Evolutionary conservation across 2,113 vertebrate species (phyloP).

Genomic region (Mellivora capensis): DNA sequence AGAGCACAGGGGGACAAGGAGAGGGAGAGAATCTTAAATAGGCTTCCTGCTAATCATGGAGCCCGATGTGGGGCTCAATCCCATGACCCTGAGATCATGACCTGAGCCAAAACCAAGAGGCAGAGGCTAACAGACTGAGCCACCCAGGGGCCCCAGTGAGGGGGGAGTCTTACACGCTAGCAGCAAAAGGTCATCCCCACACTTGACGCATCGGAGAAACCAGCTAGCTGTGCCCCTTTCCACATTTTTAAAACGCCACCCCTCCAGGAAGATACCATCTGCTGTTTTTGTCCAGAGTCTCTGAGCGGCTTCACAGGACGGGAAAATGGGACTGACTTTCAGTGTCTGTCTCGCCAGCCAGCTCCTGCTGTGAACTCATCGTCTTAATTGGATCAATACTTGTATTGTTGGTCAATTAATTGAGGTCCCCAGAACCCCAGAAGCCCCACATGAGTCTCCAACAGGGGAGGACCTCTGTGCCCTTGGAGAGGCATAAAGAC

Average conservation of each 20-base stretch:
- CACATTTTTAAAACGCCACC: neutral
- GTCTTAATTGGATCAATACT: neutral
- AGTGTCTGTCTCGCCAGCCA: neutral
- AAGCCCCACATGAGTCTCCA: neutral
- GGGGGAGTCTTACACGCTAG: neutral
- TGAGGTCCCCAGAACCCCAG: neutral
- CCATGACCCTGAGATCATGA: neutral
- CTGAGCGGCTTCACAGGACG: neutral
- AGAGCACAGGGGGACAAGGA: neutral
- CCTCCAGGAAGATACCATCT: neutral
- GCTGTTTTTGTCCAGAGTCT: neutral
- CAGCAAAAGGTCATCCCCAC: neutral
- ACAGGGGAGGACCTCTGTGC: neutral
- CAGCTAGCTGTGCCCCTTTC: neutral
- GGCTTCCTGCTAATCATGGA: neutral
- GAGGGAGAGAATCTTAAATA: neutral
- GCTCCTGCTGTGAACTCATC: neutral
- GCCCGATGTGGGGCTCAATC: neutral
- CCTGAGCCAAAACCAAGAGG: neutral
- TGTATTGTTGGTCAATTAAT: neutral
- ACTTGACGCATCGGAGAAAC: neutral
- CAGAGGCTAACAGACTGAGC: fast-evolving
- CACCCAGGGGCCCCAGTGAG: neutral
- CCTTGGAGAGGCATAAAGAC: neutral
- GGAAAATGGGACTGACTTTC: neutral